These are phyloP conservation scores for Esperia sulphurella DNA, from an alignment of 2,888 invertebrate species.

Conservation along the genomic window DNA sequence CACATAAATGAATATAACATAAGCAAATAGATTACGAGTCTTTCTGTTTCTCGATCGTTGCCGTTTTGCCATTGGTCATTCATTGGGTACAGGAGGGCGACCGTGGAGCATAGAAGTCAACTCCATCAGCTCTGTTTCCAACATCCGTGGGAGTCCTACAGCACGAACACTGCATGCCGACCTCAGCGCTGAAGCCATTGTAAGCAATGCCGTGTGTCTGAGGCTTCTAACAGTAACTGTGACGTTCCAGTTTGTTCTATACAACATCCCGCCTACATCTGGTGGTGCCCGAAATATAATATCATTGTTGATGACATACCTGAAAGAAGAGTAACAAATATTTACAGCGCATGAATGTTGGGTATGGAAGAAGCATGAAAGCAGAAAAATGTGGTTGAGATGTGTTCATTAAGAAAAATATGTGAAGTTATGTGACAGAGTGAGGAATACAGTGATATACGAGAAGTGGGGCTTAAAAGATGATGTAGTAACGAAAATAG, in stretches of 20 bases:
- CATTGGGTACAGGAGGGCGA: not conserved
- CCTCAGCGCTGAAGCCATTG: constrained; percentile 52
- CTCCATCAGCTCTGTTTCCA: constrained; percentile 53
- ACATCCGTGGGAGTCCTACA: constrained; percentile 59
- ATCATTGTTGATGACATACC: constrained; percentile 76
- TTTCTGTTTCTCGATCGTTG: not conserved
- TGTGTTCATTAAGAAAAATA: no score
- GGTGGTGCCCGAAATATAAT: constrained; percentile 64
- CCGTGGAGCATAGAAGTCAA: constrained; percentile 21
- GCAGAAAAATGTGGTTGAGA: no score
- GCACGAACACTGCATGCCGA: constrained; percentile 40
- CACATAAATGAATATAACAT: not conserved
- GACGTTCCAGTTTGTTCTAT: constrained; percentile 69
- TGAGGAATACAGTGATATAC: no score
- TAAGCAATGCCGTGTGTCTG: constrained; percentile 59
- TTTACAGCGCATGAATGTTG: no score
- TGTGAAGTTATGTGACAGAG: no score
- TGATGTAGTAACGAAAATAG: no score
- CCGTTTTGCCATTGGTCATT: not conserved
- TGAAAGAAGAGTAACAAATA: no score
- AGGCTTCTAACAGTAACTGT: constrained; percentile 75
- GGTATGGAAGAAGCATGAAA: no score
- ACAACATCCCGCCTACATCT: constrained; percentile 44
- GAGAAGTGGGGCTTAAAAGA: no score
- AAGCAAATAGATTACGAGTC: not conserved